phyloP scores from a whole-genome alignment of 2,113 vertebrate genomes.

The Bothrops jararaca region DNA sequence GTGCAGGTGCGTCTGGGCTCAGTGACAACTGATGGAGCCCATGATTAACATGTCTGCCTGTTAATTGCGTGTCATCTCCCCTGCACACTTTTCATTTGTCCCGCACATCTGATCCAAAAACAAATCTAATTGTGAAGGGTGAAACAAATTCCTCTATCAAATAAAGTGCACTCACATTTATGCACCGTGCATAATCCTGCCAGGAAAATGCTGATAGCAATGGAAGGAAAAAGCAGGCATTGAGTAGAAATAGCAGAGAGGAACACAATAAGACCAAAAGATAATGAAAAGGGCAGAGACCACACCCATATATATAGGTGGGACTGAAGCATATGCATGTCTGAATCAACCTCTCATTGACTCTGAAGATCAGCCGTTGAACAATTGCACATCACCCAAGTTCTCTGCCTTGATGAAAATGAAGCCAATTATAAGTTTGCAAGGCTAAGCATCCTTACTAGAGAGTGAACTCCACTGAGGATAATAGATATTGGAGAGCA shows the following conservation, averaged over 20 bases:
- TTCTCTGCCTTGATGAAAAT: not conserved
- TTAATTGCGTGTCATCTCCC: not conserved
- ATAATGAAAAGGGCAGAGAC: too few relatives aligned
- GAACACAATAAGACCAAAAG: too few relatives aligned
- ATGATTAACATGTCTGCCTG: not conserved
- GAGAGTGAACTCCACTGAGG: not conserved
- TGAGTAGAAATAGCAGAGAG: too few relatives aligned
- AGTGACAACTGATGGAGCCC: not conserved
- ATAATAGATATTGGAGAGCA: not conserved
- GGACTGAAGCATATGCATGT: not conserved
- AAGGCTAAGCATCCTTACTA: not conserved
- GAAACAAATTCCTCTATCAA: not conserved
- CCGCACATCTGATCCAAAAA: not conserved
- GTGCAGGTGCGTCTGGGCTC: not conserved
- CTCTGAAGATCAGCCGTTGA: not conserved
- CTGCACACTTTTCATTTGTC: not conserved
- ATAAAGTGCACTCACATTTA: not conserved
- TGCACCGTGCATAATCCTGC: not conserved
- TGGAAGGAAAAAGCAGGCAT: not conserved
- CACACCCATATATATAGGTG: not conserved
- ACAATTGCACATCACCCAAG: not conserved
- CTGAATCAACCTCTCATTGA: not conserved
- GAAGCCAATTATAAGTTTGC: not conserved
- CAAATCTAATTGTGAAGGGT: not conserved
- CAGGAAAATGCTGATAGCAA: not conserved